Evolutionary conservation across 2,113 vertebrate genomes (phyloP), one percentile per base, ranked within the genome.

Genomic region (Rhea americana): DNA sequence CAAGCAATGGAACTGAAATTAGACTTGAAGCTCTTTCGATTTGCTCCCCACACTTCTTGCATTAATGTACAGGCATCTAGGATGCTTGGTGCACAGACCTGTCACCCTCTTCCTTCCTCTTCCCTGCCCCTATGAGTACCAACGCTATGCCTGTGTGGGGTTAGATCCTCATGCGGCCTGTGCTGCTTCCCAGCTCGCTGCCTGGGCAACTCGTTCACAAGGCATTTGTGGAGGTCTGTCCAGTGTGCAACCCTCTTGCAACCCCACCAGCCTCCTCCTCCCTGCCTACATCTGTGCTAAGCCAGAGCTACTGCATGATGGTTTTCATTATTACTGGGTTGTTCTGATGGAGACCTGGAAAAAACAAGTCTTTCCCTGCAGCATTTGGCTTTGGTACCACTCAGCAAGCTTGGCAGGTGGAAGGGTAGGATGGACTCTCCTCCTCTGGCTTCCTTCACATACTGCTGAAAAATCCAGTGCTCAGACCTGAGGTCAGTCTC

Each of bases 211-310:
- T 75, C 14, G 1, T 37, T 32, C 43, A 45, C 43, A 45, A 45
- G 43, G 43, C 43, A 15, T 41, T 12, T 7, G 43, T 28, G 9
- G 59, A 39, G 35, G 41, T 18, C 15, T 74, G 59, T 19, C 25
- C 35, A 11, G 21, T 25, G 1, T 4, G 20, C 51, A 26, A 8
- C 59, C 61, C 6, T 28, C 62, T 25, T 1, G 0, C 37, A 17
- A 17, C 37, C 61, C 63, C 22, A 8, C 21, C 5, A 3, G 13
- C 11, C 18, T n/a, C 11, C 79, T 68, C 13, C 48, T 56, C 28
- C 21, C 47, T n/a, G 24, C 0, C 10, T 41, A 15, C 28, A 11
- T 9, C 63, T 30, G 22, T 62, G n/a, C 15, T 12, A 13, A 30
- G n/a, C 9, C n/a, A 30, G 24, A 90, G n/a, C 6, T 30, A 35